These are phyloP conservation scores for Axinella damicornis DNA, from an alignment of 37 sponge, comb jelly and placozoan genomes.

Conservation along the genomic window DNA sequence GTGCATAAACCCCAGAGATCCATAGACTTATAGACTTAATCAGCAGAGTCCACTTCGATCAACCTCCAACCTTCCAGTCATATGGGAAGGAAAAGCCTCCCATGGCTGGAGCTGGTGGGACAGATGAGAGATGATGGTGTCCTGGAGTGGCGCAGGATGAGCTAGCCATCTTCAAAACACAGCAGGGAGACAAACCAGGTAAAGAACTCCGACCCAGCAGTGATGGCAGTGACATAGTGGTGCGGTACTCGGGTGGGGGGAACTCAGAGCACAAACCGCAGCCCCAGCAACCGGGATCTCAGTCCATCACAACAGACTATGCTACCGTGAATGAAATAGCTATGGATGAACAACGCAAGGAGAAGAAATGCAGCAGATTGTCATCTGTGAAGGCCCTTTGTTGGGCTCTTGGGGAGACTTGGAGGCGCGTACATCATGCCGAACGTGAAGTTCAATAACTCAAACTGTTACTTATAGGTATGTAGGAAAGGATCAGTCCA, in stretches of 20 bases:
- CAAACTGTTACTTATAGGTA: too few species aligned
- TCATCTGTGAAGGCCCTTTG: too few species aligned
- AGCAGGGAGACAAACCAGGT: background rate
- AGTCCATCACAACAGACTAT: constrained; percentile 8
- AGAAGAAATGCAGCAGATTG: constrained; percentile 25
- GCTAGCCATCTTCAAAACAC: constrained; percentile 3
- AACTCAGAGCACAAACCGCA: too few species aligned
- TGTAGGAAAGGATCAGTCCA: too few species aligned
- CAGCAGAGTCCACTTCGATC: too few species aligned
- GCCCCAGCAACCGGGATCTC: too few species aligned
- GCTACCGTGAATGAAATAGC: constrained; percentile 38
- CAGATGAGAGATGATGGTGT: background rate
- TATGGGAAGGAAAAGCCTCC: too few species aligned
- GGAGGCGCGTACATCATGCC: too few species aligned
- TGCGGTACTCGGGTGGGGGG: background rate
- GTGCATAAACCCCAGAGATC: too few species aligned
- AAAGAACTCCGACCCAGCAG: background rate
- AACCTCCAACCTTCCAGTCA: constrained; percentile 19
- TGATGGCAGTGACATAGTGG: constrained; percentile 25
- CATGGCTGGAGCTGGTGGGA: background rate
- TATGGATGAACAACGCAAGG: background rate
- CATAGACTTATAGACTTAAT: too few species aligned
- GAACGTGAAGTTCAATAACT: too few species aligned
- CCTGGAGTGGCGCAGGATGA: constrained; percentile 21
- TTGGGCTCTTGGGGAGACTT: too few species aligned